phyloP scores from a whole-genome alignment of 2,888 invertebrate genomes.

The Pomacea canaliculata region DNA sequence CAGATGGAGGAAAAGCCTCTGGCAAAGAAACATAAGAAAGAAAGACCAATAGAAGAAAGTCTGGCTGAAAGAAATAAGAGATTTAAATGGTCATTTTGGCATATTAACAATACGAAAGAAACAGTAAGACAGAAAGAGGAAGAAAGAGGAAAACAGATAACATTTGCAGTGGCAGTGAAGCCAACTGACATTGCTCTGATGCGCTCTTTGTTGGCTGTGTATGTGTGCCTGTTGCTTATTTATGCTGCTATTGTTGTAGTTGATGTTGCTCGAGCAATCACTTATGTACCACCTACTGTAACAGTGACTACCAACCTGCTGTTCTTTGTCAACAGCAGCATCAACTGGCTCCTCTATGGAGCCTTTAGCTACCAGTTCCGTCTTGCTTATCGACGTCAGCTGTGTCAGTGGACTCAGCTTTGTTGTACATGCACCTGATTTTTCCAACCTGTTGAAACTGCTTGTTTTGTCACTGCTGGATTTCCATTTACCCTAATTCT shows the following conservation, averaged over 20 bases:
- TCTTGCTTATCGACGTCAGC: not conserved
- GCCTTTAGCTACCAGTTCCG: conserved; percentile 1
- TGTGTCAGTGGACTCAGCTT: too few species aligned
- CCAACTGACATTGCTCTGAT: not conserved
- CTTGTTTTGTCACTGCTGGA: too few species aligned
- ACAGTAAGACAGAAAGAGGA: not conserved
- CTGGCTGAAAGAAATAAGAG: not conserved
- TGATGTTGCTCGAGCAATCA: not conserved
- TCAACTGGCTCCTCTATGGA: conserved; percentile 4
- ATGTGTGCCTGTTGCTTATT: not conserved
- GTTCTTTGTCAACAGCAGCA: conserved; percentile 8
- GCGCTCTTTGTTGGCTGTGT: conserved; percentile 6
- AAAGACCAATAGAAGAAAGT: not conserved
- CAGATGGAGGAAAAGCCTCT: not conserved
- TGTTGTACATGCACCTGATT: too few species aligned
- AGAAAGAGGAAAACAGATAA: not conserved
- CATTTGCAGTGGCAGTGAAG: not conserved
- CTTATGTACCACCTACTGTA: not conserved
- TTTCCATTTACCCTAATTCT: too few species aligned
- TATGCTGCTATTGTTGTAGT: not conserved
- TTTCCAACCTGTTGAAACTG: too few species aligned
- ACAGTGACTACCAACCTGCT: not conserved
- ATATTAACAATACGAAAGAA: not conserved
- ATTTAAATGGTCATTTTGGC: not conserved
- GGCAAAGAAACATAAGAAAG: not conserved